Base-by-base conservation (phyloP, 92 coral and sea anemone genomes). In the Siderastrea radians region DNA sequence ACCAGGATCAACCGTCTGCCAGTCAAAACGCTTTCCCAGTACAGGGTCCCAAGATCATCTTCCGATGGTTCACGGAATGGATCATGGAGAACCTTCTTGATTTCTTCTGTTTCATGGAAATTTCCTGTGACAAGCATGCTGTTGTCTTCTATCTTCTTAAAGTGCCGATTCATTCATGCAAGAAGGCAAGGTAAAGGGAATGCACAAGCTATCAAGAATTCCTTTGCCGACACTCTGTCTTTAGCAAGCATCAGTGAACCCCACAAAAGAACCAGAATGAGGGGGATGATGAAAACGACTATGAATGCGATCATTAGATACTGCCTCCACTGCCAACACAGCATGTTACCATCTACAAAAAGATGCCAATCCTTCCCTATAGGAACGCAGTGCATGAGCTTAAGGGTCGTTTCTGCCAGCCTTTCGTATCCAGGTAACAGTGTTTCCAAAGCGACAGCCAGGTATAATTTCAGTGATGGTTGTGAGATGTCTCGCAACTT, bases 251-350 rank as follows among this genome's bases (percentile, higher is more conserved):
- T 53, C 65, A 78, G 55, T 45, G 93, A 85, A 5, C 93, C 93
- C 69, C 76, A 90, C 9, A 72, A 87, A 57, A 90, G 82, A 26
- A 90, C 86, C 46, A 85, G 38, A 11, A 85, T 74, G 3, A 90
- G 72, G 17, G 90, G 93, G 9, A 77, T 75, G 13, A 89, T 50
- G 11, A 58, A 89, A 46, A 50, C 68, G 0, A 75, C 77, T 2
- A 86, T 74, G 72, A 78, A 64, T 0, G 48, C 71, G 49, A 85
- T 85, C 26, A 79, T 6, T 6, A 84, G 7, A 17, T 57, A 68
- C 43, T 90, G 93, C 93, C 90, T 85, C 93, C 93, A 90, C 85
- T 90, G 90, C 86, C 86, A 90, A 49, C 93, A 90, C 53, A 53
- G 50, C 10, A 84, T 73, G 49, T 90, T 89, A 12, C 89, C 92